Evolutionary conservation across 2,888 invertebrate species (phyloP).

Genomic region (Formica aserva): DNA sequence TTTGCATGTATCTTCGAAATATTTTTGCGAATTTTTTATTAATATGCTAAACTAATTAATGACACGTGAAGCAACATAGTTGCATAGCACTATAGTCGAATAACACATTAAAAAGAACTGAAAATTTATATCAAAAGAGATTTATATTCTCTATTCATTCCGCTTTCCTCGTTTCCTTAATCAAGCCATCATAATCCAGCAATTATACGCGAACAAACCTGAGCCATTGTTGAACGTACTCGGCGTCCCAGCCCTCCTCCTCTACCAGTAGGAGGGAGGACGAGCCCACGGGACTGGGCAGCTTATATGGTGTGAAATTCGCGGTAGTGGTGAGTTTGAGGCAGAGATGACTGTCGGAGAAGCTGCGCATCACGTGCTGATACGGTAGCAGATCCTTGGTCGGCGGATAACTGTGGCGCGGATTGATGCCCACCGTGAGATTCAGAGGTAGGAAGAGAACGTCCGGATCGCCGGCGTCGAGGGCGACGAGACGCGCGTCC

Average conservation of each 20-base stretch:
- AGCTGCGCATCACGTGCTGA: slow-evolving; percentile 91
- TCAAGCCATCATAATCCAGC: slow-evolving; percentile 1
- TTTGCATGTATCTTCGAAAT: slow-evolving; percentile 8
- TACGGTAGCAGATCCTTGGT: slow-evolving; percentile 90
- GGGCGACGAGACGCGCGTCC: slow-evolving; percentile 87
- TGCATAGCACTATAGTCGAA: not conserved
- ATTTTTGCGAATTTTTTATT: not conserved
- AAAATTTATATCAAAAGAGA: not conserved
- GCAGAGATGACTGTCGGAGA: slow-evolving; percentile 91
- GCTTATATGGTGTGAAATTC: slow-evolving; percentile 80
- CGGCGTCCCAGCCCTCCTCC: slow-evolving; percentile 88
- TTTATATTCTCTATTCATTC: not conserved
- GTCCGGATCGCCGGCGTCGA: slow-evolving; percentile 89
- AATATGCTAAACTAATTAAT: not conserved
- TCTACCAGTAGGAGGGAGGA: slow-evolving; percentile 82
- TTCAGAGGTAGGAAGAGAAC: slow-evolving; percentile 90
- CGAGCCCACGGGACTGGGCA: slow-evolving; percentile 79
- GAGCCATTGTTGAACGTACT: slow-evolving; percentile 92
- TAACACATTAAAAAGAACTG: not conserved
- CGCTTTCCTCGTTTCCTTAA: not conserved
- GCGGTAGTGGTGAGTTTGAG: slow-evolving; percentile 89
- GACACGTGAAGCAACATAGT: not conserved
- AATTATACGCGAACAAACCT: slow-evolving; percentile 76
- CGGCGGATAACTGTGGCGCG: slow-evolving; percentile 92
- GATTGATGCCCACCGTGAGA: slow-evolving; percentile 88